Conservation (phyloP, 2,797 vertebrate species). For the Rhynchotus rufescens region DNA sequence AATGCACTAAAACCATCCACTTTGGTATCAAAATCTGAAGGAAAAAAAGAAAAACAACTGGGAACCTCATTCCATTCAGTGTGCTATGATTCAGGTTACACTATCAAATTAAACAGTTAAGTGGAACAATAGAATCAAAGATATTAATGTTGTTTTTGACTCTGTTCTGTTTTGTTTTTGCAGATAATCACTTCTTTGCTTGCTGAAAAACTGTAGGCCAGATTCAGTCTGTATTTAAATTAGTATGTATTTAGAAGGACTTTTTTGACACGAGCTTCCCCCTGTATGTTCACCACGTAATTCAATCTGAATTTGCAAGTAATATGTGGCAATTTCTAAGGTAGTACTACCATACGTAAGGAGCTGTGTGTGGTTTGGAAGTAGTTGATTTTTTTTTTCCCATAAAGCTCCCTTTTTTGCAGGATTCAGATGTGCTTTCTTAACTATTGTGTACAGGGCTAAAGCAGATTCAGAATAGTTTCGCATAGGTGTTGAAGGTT, state of each 20-base stretch:
- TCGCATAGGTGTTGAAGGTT: background rate
- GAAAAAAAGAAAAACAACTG: background rate
- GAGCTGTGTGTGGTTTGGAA: background rate
- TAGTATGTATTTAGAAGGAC: background rate
- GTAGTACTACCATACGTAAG: background rate
- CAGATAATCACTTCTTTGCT: constrained; percentile 39
- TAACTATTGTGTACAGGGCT: background rate
- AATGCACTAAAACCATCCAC: background rate
- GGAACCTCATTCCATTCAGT: background rate
- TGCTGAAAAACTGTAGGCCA: background rate
- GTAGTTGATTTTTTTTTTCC: background rate
- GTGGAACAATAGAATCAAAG: constrained; percentile 33
- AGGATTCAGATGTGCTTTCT: background rate
- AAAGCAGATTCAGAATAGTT: background rate
- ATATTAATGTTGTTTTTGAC: background rate
- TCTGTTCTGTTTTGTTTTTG: background rate
- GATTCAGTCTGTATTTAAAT: background rate
- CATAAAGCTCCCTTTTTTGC: background rate
- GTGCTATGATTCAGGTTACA: background rate
- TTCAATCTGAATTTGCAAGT: constrained; percentile 32
- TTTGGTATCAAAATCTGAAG: constrained; percentile 26
- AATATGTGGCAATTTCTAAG: background rate
- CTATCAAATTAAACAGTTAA: constrained; percentile 49
- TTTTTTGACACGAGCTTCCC: background rate
- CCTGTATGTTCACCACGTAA: background rate